Base-by-base conservation (phyloP, 2,113 vertebrate genomes). In the Opisthocomus hoazin region DNA sequence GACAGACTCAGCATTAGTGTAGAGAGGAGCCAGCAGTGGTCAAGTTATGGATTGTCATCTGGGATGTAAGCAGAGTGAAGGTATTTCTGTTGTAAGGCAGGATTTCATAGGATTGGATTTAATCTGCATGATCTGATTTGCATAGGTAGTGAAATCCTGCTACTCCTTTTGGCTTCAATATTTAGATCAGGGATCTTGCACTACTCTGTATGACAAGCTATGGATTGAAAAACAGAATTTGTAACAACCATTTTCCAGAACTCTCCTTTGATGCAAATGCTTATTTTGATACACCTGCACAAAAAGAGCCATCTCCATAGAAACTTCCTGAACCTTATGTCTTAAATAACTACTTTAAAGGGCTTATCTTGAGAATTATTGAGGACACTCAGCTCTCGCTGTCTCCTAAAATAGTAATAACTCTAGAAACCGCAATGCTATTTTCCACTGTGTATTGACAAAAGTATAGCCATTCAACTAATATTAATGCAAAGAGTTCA, bases 281-380 rank as follows among this genome's bases (percentile, higher is more conserved):
- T 91, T 96, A 82, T 95, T 93, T 95, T 96, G 92, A 82, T 90
- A 94, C 79, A 89, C 39, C 60, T 92, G 82, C 86, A 89, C 26
- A 68, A 82, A 93, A 81, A 93, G 22, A 94, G 6, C 37, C 65
- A 94, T 93, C 94, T 96, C 94, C 95, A 95, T 94, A 93, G 92
- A 96, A 97, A 94, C 89, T 61, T 89, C 56, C 69, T 84, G 74
- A 94, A 96, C 86, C 61, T 93, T 87, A 82, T 79, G 65, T 93
- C 86, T 96, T 94, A 90, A 96, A 95, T 65, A 95, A 94, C 82
- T 91, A 57, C 84, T 95, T 96, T 96, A 96, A 92, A 93, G 37
- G 65, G 65, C 74, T 96, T 93, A 78, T 87, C 92, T 48, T 89
- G n/a, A 89, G 79, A 94, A 65, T 82, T 97, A 92, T 79, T 92